Evolutionary conservation across 2,113 vertebrate genomes (phyloP), one percentile per base, ranked within the genome.

Genomic region (Chascanopsetta lugubris): DNA sequence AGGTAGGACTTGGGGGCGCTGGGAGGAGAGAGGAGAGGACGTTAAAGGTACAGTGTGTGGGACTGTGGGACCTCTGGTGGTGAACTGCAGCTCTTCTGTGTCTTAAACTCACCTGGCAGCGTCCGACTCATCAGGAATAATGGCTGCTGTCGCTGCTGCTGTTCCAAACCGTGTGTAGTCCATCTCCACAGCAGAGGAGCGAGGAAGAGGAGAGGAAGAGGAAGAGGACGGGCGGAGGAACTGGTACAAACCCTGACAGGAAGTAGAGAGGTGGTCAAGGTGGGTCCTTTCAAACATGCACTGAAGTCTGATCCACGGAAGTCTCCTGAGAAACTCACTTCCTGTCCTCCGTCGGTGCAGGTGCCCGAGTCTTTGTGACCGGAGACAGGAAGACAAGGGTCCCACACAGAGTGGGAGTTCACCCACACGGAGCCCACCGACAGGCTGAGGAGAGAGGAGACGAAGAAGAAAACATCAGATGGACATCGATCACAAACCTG

Each of bases 401-500:
- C 94, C 0, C 75, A 77, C 46, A 96, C 85, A 8, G 92, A 92
- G 26, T 93, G 92, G 12, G 92, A 93, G 4, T 97, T 97, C 46
- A 97, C 88, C 93, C 95, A 97, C 56, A 97, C 94, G 0, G 89
- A 92, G 27, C 94, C 95, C 0, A 93, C 84, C 4, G 67, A 90
- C 27, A 97, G 87, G 69, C 95, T 97, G 79, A 2, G 26, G 57
- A 53, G 60, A 24, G 64, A 6, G 2, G 15, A 42, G 27, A 24
- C 13, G 5, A 18, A 13, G 3, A 7, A 45, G 13, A 46, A 8
- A 24, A 29, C 18, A 45, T 29, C 20, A 46, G 20, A 30, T 8
- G 29, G 45, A n/a, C 15, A n/a, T n/a, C n/a, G n/a, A n/a, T n/a
- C n/a, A n/a, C n/a, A 38, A 15, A 15, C 12, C 34, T 6, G 15